Conservation (phyloP, 1,140 invertebrate species). For the Drosophila repletoides region DNA sequence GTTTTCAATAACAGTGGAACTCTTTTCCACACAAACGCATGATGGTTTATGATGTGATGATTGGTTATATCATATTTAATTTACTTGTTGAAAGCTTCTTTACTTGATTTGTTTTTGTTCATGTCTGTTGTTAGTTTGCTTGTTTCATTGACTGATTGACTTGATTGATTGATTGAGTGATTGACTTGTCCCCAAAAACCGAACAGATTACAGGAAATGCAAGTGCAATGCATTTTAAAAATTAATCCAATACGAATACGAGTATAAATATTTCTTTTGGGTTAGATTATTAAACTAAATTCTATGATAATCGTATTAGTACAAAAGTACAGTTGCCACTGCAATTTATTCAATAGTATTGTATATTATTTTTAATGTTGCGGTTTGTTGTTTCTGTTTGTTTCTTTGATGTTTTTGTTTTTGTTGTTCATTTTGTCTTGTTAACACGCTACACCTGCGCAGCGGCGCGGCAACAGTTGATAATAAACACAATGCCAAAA, state of each 20-base stretch:
- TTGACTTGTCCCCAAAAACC: conserved; percentile 50
- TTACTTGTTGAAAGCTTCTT: conserved; percentile 1
- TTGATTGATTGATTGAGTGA: conserved; percentile 13
- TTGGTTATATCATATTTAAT: conserved; percentile 1
- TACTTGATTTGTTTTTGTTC: conserved; percentile 25
- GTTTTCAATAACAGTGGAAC: conserved; percentile 27
- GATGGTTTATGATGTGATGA: conserved; percentile 10
- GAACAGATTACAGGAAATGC: conserved; percentile 53
- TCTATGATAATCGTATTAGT: conserved; percentile 39
- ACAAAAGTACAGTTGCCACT: conserved; percentile 46
- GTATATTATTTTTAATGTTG: conserved; percentile 35
- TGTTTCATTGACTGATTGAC: conserved; percentile 32
- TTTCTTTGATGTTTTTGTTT: conserved; percentile 24
- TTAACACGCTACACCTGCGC: conserved; percentile 71
- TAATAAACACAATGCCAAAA: conserved; percentile 48
- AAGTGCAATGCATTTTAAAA: conserved; percentile 34
- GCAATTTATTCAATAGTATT: conserved; percentile 31
- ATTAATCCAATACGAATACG: conserved; percentile 27
- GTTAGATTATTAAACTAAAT: conserved; percentile 34
- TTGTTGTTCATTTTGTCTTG: conserved; percentile 58
- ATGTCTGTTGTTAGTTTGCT: conserved; percentile 40
- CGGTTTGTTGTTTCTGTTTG: conserved; percentile 33
- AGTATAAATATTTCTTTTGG: conserved; percentile 14
- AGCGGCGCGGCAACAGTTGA: conserved; percentile 71
- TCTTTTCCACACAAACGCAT: conserved; percentile 21